Evolutionary conservation across 2,797 vertebrate species (phyloP).

Genomic region (Podarcis lilfordi): DNA sequence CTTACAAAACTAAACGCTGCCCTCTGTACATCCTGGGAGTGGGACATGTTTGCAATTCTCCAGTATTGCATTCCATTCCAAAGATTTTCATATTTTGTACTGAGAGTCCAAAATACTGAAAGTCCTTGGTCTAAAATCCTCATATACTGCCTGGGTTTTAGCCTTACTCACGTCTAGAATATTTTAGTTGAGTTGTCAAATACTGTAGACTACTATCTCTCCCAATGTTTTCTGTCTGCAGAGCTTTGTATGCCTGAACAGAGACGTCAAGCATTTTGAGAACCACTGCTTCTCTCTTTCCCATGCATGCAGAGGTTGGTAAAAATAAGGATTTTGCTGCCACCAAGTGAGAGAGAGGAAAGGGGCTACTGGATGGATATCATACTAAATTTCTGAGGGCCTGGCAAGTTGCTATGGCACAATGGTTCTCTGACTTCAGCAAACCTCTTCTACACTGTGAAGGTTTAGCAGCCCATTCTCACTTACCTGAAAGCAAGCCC

Average conservation of each 20-base stretch:
- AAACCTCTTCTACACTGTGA: background rate
- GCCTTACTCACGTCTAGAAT: background rate
- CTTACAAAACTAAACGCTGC: no score
- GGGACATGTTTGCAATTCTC: background rate
- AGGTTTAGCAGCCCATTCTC: background rate
- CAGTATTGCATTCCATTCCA: background rate
- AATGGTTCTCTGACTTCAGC: background rate
- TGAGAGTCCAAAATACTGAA: background rate
- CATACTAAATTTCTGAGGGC: background rate
- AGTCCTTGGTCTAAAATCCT: slow-evolving; percentile 4
- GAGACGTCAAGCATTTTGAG: background rate
- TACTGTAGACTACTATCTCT: background rate
- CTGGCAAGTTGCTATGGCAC: background rate
- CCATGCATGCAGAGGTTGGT: background rate
- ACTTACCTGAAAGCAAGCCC: background rate
- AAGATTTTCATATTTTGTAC: background rate
- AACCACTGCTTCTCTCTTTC: background rate
- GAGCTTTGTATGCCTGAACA: background rate
- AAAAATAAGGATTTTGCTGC: slow-evolving; percentile 53
- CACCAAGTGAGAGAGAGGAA: slow-evolving; percentile 40
- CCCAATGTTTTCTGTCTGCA: background rate
- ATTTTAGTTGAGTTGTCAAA: background rate
- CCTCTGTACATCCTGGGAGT: background rate
- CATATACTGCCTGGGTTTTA: background rate
- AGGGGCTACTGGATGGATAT: background rate